These are phyloP conservation scores for Megaptera novaeangliae DNA, from an alignment of 2,113 vertebrate species.

Conservation along the genomic window DNA sequence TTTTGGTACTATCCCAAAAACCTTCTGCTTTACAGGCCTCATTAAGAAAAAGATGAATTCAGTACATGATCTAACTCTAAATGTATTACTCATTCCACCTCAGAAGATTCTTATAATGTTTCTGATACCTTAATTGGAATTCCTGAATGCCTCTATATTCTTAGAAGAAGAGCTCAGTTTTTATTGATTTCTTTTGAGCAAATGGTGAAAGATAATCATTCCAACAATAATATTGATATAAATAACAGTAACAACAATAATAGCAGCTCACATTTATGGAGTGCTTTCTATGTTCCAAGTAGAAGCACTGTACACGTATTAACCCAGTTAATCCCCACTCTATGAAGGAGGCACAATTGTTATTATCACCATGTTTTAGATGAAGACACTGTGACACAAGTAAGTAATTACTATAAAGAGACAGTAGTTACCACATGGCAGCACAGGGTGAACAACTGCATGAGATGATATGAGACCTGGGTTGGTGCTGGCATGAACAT, in stretches of 20 bases:
- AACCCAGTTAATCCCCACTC: background rate
- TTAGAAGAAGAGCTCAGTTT: background rate
- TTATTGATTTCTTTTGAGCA: background rate
- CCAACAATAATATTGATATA: background rate
- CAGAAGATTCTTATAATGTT: background rate
- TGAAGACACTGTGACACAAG: background rate
- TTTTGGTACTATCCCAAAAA: background rate
- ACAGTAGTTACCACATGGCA: background rate
- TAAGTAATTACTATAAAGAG: background rate
- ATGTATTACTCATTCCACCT: background rate
- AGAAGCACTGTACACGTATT: background rate
- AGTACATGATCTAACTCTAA: conserved; percentile 45
- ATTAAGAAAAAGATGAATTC: conserved; percentile 42
- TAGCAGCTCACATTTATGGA: background rate
- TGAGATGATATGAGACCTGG: too few species aligned
- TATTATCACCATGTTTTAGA: background rate
- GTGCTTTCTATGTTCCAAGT: background rate
- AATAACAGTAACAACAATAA: background rate
- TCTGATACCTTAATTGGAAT: conserved; percentile 40
- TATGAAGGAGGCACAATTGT: background rate
- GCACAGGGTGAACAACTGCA: background rate
- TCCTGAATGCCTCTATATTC: background rate
- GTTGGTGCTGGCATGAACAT: background rate
- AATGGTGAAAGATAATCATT: background rate
- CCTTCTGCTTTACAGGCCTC: background rate